Evolutionary conservation across 2,888 invertebrate genomes (phyloP).

Genomic region (Drosophila hamatofila): DNA sequence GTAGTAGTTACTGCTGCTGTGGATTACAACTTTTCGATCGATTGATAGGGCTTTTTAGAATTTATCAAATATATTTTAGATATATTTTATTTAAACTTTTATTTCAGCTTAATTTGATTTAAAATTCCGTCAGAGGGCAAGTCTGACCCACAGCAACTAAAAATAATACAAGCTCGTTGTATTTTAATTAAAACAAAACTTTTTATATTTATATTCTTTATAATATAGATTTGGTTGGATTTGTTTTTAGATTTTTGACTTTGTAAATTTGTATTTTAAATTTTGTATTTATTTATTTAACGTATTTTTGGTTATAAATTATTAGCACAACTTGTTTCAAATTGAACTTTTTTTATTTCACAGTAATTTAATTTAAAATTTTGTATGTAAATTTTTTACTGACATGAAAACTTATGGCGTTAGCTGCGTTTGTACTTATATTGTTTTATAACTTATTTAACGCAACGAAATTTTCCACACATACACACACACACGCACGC

Average conservation of each 20-base stretch:
- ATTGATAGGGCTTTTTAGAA: not conserved
- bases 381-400: not conserved
- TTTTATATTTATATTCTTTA: not conserved
- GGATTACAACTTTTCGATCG: not conserved
- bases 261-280: too few relatives aligned
- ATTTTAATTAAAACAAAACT: not conserved
- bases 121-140: not conserved
- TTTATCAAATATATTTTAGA: not conserved
- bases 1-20: slow-evolving; percentile 42
- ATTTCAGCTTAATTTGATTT: not conserved
- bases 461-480: slow-evolving; percentile 59
- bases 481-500: slow-evolving; percentile 17
- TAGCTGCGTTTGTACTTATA: slow-evolving; percentile 32
- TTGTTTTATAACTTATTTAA: slow-evolving; percentile 76
- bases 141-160: slow-evolving; percentile 12
- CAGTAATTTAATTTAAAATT: not conserved
- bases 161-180: slow-evolving; percentile 17
- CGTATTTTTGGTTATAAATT: slow-evolving; percentile 23
- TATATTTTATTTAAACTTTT: not conserved
- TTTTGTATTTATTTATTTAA: not conserved
- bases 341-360: slow-evolving; percentile 4
- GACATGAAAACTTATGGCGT: slow-evolving; percentile 17
- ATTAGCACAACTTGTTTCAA: slow-evolving; percentile 11
- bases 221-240: not conserved
- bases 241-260: not conserved